Evolutionary conservation across 2,888 invertebrate genomes (phyloP), one percentile per base, ranked within the genome.

Genomic region (Noctua janthe): DNA sequence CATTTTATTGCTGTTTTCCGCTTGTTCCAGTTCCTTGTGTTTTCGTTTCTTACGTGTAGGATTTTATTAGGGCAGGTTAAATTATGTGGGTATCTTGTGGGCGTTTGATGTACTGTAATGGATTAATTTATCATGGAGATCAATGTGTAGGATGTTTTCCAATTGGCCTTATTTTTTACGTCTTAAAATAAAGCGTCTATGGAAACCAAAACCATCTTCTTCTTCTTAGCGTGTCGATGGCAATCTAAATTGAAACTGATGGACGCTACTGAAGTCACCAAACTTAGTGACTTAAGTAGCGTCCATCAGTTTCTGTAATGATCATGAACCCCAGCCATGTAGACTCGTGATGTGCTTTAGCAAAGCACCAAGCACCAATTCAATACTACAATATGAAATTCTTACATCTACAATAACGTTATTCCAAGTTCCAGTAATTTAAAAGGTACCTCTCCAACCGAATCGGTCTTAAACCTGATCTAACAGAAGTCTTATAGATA

Each of bases 1-100:
- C 81, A 85, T 85, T 89, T 88, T 89, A 88, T 87, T 88, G 82
- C 67, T 87, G 80, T 88, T 88, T 88, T 87, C 74, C 71, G 56
- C 64, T 81, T 79, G 73, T 80, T 78, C 81, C 29, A 39, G 47
- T 78, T 76, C 43, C 78, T 82, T 77, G 43, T 83, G 76, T 83
- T 87, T 87, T 85, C 83, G 75, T 70, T 88, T 76, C 80, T 84
- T 82, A 74, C 59, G 62, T 72, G 51, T 71, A 69, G 74, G 76
- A 76, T 83, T 87, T 80, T 82, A 79, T 85, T 88, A 43, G 39
- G 66, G 69, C 29, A 73, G 76, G 74, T 82, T 47, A 66, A 88
- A 74, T 88, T 88, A 88, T 83, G 76, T 82, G 76, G 82, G 80
- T 85, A 74, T 79, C 85, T 59, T 71, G 64, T 72, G n/a, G 75